Percentiles rank a stretch among this genome's conserved stretches.
phyloP scores from a whole-genome alignment of 2,888 invertebrate species.

The Oxyteleia sp. region DNA sequence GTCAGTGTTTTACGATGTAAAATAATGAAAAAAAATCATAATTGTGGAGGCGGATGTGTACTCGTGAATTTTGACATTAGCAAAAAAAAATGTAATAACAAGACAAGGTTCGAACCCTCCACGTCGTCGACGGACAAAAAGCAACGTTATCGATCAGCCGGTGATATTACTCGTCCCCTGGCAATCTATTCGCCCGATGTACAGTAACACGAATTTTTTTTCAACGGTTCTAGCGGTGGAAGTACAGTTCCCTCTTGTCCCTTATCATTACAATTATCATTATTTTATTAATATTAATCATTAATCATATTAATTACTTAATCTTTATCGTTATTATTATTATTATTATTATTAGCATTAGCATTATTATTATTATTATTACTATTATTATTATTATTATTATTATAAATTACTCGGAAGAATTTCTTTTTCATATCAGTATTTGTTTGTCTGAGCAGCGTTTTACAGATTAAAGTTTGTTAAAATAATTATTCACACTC shows the following conservation, averaged over 20 bases:
- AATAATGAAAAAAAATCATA: too few species aligned
- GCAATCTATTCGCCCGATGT: conserved; percentile 5
- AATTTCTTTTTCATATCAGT: conserved; percentile 79
- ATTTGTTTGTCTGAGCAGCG: conserved; percentile 82
- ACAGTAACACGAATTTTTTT: conserved; percentile 23
- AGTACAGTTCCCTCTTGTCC: conserved; percentile 74
- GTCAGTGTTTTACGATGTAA: too few species aligned
- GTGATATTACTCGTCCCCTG: conserved; percentile 3
- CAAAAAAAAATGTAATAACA: not conserved
- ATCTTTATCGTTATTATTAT: conserved; percentile 39
- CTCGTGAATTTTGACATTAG: too few species aligned
- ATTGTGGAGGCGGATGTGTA: too few species aligned
- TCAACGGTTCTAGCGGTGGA: conserved; percentile 77
- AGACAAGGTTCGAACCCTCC: not conserved
- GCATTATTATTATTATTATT: conserved; percentile 33
- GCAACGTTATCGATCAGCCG: conserved; percentile 17
- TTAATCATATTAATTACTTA: conserved; percentile 28
- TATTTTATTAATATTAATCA: conserved; percentile 29
- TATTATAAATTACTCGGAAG: conserved; percentile 39
- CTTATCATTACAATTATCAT: conserved; percentile 16
- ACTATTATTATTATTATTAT: conserved; percentile 42
- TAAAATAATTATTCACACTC: conserved; percentile 87
- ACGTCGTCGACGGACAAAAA: conserved; percentile 35
- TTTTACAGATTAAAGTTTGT: conserved; percentile 83
- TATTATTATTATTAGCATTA: conserved; percentile 41